Base-by-base conservation (phyloP, 2,113 vertebrate species). In the Nibea coibor region DNA sequence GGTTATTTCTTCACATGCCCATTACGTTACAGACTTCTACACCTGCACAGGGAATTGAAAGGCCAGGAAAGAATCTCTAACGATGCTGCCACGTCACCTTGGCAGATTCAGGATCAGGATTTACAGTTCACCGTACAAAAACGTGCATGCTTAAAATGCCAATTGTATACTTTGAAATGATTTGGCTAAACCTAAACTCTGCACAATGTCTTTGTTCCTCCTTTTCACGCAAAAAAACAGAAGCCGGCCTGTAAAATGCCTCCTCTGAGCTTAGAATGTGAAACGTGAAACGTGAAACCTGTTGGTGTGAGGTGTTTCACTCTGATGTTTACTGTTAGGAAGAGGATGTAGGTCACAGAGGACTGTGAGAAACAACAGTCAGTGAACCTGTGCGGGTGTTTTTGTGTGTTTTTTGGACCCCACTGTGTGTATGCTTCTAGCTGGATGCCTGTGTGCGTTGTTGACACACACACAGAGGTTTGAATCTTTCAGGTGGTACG, bases 301-400 rank as follows among this genome's bases (percentile, higher is more conserved):
- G 24, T 72, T 71, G 58, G 61, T 84, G 63, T 45, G 45, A 81
- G 67, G 22, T 50, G 2, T 77, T 77, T 69, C 12, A 66, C 43
- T 81, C 67, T 69, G 31, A 12, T 67, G 22, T 78, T 31, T 12
- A 61, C 70, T 39, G 24, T 9, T 59, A 71, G 22, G 28, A 24
- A 31, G 65, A 35, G 14, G 63, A 87, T 66, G 43, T 70, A 69
- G 22, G 81, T 83, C 82, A 72, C 17, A 71, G 71, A 35, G 14
- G 43, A 57, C 24, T 81, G 35, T 75, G 62, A 20, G 53, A 72
- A 75, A 72, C 20, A 70, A 72, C 20, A 62, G 20, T n/a, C 48
- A 31, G 22, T 62, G 42, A 39, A 26, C 10, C 0, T 69, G 9
- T 35, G 20, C 19, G 0, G 58, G 43, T 67, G 50, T 72, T 1